phyloP scores from a whole-genome alignment of 2,888 invertebrate genomes.

The Oligia strigilis region DNA sequence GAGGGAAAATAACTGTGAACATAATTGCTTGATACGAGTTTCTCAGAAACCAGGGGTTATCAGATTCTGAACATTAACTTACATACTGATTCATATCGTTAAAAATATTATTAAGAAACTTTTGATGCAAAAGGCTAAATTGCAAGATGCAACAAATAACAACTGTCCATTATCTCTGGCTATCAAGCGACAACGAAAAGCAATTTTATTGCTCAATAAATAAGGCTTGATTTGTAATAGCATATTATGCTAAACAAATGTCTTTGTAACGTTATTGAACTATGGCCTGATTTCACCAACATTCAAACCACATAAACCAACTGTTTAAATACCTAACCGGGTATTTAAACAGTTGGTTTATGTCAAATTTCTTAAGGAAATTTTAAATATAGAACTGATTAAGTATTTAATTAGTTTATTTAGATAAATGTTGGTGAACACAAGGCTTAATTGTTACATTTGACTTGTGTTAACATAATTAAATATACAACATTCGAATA shows the following conservation, averaged over 20 bases:
- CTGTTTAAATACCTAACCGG: too few relatives aligned
- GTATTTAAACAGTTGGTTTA: too few relatives aligned
- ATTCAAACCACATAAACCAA: too few relatives aligned
- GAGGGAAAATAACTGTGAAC: not conserved
- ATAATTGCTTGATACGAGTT: not conserved
- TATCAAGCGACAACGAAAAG: slow-evolving; percentile 61
- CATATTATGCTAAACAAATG: slow-evolving; percentile 32
- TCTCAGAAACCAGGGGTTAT: not conserved
- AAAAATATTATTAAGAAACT: not conserved
- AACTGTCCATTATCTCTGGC: not conserved
- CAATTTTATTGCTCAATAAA: slow-evolving; percentile 75
- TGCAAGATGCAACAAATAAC: slow-evolving; percentile 8
- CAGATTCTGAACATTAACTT: not conserved
- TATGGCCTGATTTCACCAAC: not conserved
- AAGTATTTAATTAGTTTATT: too few relatives aligned
- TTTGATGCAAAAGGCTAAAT: not conserved
- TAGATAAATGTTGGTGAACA: too few relatives aligned
- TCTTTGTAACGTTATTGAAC: slow-evolving; percentile 25
- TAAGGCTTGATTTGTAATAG: slow-evolving; percentile 66
- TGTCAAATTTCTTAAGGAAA: too few relatives aligned
- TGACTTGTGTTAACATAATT: slow-evolving; percentile 24
- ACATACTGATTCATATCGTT: not conserved
- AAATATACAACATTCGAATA: slow-evolving; percentile 30
- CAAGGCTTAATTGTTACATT: slow-evolving; percentile 26
- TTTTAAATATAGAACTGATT: too few relatives aligned